Base-by-base conservation (phyloP, 2,113 vertebrate species). In the Ariopsis seemanni region DNA sequence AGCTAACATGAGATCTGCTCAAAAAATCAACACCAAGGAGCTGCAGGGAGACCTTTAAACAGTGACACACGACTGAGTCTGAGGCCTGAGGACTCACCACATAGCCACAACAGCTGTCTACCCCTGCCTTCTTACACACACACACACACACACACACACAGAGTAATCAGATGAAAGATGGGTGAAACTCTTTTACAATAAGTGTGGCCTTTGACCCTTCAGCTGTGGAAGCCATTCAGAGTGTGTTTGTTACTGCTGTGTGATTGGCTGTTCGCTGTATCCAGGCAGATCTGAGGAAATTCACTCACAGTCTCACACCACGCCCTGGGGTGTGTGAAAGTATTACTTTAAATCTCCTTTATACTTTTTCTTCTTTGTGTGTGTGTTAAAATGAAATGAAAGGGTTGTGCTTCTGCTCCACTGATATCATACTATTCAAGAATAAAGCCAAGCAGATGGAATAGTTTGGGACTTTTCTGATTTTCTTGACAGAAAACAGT, bases 231-330 rank as follows among this genome's bases (percentile, higher is more conserved):
- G 57, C 57, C 79, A 62, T 48, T 82, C n/a, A 60, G 55, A 60
- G 15, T 42, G 30, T 82, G 79, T 82, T 60, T 81, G 27, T 12
- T 82, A 30, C 57, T 42, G 79, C n/a, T 12, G 17, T 58, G 7
- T 81, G 78, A 81, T 81, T 81, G 78, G 78, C 53, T 60, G 79
- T 7, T 58, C 1, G 15, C 27, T 82, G 79, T 82, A 34, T 60
- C 57, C 57, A 82, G 79, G 79, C 57, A 82, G 57, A 62, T 58
- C 79, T 82, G 79, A 10, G 18, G 27, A 60, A 9, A 42, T 20
- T 62, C 34, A n/a, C 75, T n/a, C 75, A 25, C 75, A 25, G 75
- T 78, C 52, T 55, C 25, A 80, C 78, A 57, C 25, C 78, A 30
- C 14, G 1, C 22, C 18, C 18, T 20, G 15, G 12, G 9, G 42